These are phyloP conservation scores for Alces alces DNA, from an alignment of 2,113 vertebrate genomes.

Conservation along the genomic window DNA sequence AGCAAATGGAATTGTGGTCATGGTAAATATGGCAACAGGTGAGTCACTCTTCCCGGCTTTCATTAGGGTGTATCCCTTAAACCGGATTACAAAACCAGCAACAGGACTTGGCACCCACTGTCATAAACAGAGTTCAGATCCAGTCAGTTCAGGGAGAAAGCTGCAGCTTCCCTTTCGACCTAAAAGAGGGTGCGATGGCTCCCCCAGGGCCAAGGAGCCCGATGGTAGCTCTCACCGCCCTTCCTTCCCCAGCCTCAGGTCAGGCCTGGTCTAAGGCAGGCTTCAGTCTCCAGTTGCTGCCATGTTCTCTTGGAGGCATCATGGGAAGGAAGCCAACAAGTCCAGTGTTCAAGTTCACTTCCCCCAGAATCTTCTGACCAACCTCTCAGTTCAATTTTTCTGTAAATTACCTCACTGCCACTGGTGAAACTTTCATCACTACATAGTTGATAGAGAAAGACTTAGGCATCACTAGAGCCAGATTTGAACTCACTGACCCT, in stretches of 20 bases:
- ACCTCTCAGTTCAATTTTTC: not conserved
- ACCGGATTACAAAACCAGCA: conserved; percentile 63
- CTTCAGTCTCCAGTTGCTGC: not conserved
- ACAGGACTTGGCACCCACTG: not conserved
- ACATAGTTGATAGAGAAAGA: not conserved
- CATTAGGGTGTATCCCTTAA: conserved; percentile 50
- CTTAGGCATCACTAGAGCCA: not conserved
- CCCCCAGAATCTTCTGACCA: not conserved
- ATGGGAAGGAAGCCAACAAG: too few species aligned
- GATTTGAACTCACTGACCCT: not conserved
- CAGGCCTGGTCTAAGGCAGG: not conserved
- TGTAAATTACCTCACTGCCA: not conserved
- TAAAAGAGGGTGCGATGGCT: not conserved
- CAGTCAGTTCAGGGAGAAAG: not conserved
- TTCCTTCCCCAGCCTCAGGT: not conserved
- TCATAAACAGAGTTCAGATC: conserved; percentile 32
- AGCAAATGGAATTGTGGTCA: conserved; percentile 37
- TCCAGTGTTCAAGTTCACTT: not conserved
- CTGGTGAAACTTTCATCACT: not conserved
- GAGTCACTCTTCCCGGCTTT: conserved; percentile 67
- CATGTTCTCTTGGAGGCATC: not conserved
- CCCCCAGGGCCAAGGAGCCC: not conserved
- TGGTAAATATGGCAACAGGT: conserved; percentile 60
- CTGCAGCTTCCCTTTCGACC: not conserved
- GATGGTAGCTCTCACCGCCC: accelerated